These are phyloP conservation scores for Cyclargus thomasi DNA, from an alignment of 1,140 invertebrate species.

Conservation along the genomic window DNA sequence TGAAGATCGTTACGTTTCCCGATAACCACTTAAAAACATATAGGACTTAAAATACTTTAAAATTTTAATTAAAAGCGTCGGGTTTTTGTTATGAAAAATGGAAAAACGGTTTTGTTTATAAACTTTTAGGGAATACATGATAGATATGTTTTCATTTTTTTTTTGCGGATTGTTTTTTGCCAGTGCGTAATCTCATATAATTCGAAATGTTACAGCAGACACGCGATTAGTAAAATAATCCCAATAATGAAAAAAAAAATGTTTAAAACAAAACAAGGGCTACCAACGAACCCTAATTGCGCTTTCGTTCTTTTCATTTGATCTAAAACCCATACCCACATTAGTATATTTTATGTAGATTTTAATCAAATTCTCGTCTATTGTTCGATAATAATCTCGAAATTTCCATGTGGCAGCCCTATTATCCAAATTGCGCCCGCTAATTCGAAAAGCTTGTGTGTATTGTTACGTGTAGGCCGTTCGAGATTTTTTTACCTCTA, in stretches of 20 bases:
- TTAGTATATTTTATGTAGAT: slow-evolving; percentile 1
- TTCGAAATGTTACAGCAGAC: too few relatives aligned
- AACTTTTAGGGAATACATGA: too few relatives aligned
- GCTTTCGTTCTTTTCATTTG: background rate
- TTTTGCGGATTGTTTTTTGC: too few relatives aligned
- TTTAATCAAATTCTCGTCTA: slow-evolving; percentile 3
- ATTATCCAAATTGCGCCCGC: slow-evolving; percentile 25
- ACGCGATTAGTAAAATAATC: too few relatives aligned
- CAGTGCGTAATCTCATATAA: too few relatives aligned
- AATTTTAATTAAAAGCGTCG: background rate
- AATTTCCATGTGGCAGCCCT: slow-evolving; percentile 28
- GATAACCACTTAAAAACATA: slow-evolving; percentile 3
- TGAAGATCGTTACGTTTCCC: background rate
- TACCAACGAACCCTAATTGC: too few relatives aligned
- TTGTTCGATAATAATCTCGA: slow-evolving; percentile 14
- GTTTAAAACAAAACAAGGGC: too few relatives aligned
- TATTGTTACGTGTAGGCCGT: slow-evolving; percentile 23
- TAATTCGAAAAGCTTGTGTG: slow-evolving; percentile 41
- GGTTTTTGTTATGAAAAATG: too few relatives aligned
- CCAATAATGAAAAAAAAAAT: too few relatives aligned
- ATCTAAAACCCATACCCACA: slow-evolving; percentile 2
- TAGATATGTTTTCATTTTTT: too few relatives aligned
- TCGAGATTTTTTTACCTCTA: too few relatives aligned
- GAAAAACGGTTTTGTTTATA: too few relatives aligned
- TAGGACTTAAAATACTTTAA: background rate